A percentile compares a stretch with the other conserved stretches of the same genome.
phyloP scores from a whole-genome alignment of 2,888 invertebrate genomes.

The Patella ulyssiponensis region DNA sequence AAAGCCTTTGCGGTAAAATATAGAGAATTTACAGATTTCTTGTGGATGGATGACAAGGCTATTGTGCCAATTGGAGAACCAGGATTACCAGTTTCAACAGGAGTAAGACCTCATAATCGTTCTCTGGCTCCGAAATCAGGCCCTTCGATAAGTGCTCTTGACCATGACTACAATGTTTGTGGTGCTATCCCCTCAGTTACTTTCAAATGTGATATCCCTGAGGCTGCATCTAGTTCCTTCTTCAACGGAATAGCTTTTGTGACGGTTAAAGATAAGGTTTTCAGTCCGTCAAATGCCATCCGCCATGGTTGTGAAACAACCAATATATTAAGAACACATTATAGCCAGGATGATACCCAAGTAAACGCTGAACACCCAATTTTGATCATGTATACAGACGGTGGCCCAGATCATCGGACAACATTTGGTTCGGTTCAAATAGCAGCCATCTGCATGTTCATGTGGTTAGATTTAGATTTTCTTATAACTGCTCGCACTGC shows the following conservation, averaged over 20 bases:
- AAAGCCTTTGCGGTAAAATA: constrained; percentile 26
- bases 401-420: no score
- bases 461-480: not conserved
- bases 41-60: constrained; percentile 32
- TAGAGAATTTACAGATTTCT: constrained; percentile 11
- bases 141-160: constrained; percentile 20
- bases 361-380: constrained; percentile 19
- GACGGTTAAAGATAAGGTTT: no score
- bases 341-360: not conserved
- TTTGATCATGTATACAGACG: no score
- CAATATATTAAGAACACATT: constrained; percentile 4
- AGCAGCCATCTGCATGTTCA: not conserved
- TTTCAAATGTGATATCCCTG: no score
- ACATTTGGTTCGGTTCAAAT: not conserved
- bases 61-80: constrained; percentile 32
- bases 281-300: constrained; percentile 21
- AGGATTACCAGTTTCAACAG: constrained; percentile 20
- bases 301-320: constrained; percentile 22
- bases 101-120: constrained; percentile 15
- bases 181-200: no score
- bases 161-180: no score
- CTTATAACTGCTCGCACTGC: not conserved
- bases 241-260: no score
- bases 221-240: no score
- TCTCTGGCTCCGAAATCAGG: not conserved